Evolutionary conservation across 1,140 invertebrate genomes (phyloP), one percentile per base, ranked within the genome.

Genomic region (Heliconius nattereri): DNA sequence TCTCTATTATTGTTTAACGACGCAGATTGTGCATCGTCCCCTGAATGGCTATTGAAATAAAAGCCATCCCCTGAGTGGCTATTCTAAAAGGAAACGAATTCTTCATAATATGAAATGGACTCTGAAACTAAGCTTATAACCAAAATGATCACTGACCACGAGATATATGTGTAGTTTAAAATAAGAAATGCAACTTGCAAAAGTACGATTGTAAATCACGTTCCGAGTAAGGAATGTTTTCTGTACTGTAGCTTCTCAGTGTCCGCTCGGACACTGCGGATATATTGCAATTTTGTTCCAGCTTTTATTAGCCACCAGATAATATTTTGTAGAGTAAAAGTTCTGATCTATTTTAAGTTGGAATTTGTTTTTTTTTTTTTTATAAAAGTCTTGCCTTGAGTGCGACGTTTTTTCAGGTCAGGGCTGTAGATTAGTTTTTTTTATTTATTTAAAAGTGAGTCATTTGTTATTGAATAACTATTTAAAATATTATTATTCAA

Each of bases 201-300:
- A 66, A 66, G 60, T 66, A 66, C 60, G 60, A 66, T 66, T 66
- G 60, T 66, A 66, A 66, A 66, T 66, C 60, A 66, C 60, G 60
- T n/a, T 16, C 23, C 60, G 23, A 66, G 60, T 66, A 66, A 66
- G 60, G 60, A 66, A 66, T 66, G 60, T 29, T 66, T 29, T 66
- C 60, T 66, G 26, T 26, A 29, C 60, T 66, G 60, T 66, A 66
- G 60, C 60, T 66, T 66, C 60, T 66, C 60, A 66, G 60, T 29
- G 60, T 26, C 60, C n/a, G 60, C 11, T 13, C 26, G 60, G 60
- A 66, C 60, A 66, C 26, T 26, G 60, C 60, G 60, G 60, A 29
- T 66, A 66, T 66, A 66, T 66, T 66, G 60, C 23, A 66, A 66
- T 66, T 66, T 66, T 66, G 60, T 66, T 66, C 23, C 23, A 66